Base-by-base conservation (phyloP, 2,113 vertebrate genomes). In the Phylloscopus trochilus region DNA sequence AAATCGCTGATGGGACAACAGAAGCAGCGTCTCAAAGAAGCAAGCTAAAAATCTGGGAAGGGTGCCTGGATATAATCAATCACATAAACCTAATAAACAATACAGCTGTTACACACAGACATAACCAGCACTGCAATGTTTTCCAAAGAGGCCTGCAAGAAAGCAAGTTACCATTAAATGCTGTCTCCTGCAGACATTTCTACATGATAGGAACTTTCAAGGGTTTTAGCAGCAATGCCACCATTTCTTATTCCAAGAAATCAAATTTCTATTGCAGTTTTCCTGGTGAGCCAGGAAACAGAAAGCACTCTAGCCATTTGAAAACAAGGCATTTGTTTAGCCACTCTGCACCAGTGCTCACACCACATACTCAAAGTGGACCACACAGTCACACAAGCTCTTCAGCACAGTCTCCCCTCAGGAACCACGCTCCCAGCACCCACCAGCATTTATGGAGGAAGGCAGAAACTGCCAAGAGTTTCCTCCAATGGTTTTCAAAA, bases 1-100 rank as follows among this genome's bases (percentile, higher is more conserved):
- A 90, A 96, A 90, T 72, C 0, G 1, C 69, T 64, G 68, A 72
- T 35, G 85, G 73, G 88, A 95, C 87, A 89, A 95, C 93, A 93
- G 92, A 93, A 96, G 90, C 90, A 90, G 62, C 0, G 13, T 60
- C 85, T 96, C 90, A 86, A 66, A 88, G 76, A 86, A 74, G 68
- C 17, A 74, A 94, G 51, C 59, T 74, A 93, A 67, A 90, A 92
- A 80, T 70, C 85, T 81, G 90, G 95, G 82, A 97, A 92, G 56
- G 6, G 10, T 64, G 90, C 93, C 94, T 93, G 63, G 84, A 83
- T 80, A 88, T 59, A 91, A 93, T 96, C 93, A 91, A 89, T 92
- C 94, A 88, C 47, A 2, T 89, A 93, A 90, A 74, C 83, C 49
- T 78, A 94, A 93, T 89, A 94, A 92, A 93, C 2, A n/a, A 90